Base-by-base conservation (phyloP, 2,888 invertebrate genomes). In the Habroteleia sp. region DNA sequence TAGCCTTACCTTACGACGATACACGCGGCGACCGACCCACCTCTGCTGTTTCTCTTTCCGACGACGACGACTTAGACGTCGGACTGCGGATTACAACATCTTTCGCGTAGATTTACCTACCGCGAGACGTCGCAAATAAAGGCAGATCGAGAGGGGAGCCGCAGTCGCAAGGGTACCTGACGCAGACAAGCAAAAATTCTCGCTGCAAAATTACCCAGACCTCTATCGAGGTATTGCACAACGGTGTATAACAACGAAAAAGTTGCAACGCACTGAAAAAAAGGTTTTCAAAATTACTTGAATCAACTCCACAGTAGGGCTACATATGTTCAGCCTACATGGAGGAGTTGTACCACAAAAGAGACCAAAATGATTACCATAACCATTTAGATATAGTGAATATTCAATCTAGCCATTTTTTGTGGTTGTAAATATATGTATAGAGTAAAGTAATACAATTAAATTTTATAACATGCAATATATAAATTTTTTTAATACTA, bases 71-170 rank as follows among this genome's bases (percentile, higher is more conserved):
- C 71, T 58, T 50, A 58, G 69, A 69, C 69, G 71, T 48, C 63
- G 62, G 54, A 16, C 73, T 66, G 75, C 48, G 77, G 81, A 83
- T 83, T 83, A 77, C 81, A 82, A 82, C 82, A 82, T 83, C 76
- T 74, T 54, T 50, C 66, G 80, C 68, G 74, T 78, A 77, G 78
- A 76, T 80, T 79, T 80, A 80, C 79, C 79, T 62, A 56, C 73
- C 63, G 68, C 60, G 60, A 52, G 50, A 44, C 52, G 58, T 33
- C 17, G 62, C 72, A 27, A 54, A 62, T 41, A 63, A 52, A 52
- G 42, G 33, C 39, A 50, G 11, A 23, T 17, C 20, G 41, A 35
- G 11, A 27, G 42, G 46, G 27, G 27, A 4, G 39, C n/a, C n/a
- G n/a, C n/a, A n/a, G n/a, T n/a, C n/a, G n/a, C n/a, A n/a, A n/a